Conservation (phyloP, 2,888 invertebrate species). For the Drosophila peninsularis region DNA sequence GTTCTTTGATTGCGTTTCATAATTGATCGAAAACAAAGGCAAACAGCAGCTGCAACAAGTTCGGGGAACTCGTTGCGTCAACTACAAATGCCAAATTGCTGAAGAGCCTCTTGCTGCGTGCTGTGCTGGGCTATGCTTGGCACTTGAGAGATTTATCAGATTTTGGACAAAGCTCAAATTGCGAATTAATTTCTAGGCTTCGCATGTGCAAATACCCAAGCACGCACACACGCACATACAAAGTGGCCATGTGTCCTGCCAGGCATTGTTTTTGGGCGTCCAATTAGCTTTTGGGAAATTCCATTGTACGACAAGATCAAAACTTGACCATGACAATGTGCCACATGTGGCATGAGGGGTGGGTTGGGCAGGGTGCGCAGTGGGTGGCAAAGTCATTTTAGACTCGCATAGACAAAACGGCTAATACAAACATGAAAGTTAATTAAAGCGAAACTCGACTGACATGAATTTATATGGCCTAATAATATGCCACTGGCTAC, state of each 20-base stretch:
- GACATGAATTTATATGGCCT: constrained; percentile 79
- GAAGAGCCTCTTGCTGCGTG: constrained; percentile 2
- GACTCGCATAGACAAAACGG: constrained; percentile 54
- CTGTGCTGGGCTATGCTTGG: constrained; percentile 24
- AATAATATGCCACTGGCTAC: constrained; percentile 73
- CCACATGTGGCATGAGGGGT: too few relatives aligned
- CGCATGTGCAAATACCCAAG: constrained; percentile 7
- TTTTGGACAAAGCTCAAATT: constrained; percentile 46
- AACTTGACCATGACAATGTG: too few relatives aligned
- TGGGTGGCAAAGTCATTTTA: constrained; percentile 53
- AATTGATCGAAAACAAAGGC: constrained; percentile 3
- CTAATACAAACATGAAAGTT: constrained; percentile 80
- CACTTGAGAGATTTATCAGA: constrained; percentile 47
- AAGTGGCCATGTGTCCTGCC: constrained; percentile 47
- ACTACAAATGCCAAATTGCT: constrained; percentile 18
- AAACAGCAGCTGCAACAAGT: constrained; percentile 13
- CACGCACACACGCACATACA: background rate
- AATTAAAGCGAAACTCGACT: constrained; percentile 76
- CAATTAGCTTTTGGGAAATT: constrained; percentile 65
- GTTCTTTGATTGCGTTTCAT: background rate
- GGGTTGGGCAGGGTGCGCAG: constrained; percentile 6
- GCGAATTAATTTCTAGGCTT: constrained; percentile 44
- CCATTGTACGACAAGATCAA: constrained; percentile 22
- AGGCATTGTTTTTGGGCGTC: constrained; percentile 42
- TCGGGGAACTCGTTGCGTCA: constrained; percentile 6